Evolutionary conservation across 2,797 vertebrate species (phyloP).

Genomic region (Rhyacichthys aspro): DNA sequence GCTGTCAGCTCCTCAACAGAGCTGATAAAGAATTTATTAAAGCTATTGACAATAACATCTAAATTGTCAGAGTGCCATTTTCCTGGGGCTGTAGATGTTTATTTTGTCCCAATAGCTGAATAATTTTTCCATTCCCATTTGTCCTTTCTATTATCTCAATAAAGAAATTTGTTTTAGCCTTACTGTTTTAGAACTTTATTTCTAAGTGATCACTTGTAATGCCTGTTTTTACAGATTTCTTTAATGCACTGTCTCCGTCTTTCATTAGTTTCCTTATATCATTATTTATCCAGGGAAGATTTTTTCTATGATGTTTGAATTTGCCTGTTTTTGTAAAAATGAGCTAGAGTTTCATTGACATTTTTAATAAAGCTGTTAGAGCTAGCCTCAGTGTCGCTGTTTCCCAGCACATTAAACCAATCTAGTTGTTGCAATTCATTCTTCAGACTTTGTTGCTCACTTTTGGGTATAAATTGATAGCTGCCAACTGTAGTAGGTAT

Average conservation of each 20-base stretch:
- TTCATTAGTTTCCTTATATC: slow-evolving; percentile 14
- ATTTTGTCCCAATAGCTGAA: neutral
- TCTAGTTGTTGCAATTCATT: neutral
- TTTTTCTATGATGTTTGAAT: neutral
- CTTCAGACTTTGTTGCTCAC: slow-evolving; percentile 5
- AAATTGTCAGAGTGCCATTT: neutral
- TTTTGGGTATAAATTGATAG: neutral
- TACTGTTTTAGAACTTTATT: neutral
- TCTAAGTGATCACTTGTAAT: neutral
- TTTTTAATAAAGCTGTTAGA: neutral
- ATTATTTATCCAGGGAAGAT: too few species aligned
- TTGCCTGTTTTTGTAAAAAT: slow-evolving; percentile 7
- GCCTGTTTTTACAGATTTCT: neutral
- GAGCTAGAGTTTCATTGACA: neutral
- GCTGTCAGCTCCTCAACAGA: neutral
- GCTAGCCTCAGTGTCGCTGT: neutral
- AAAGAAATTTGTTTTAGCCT: neutral
- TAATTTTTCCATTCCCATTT: slow-evolving; percentile 5
- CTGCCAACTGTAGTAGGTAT: neutral
- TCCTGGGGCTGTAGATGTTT: neutral
- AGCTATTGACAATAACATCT: neutral
- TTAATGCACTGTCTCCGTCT: neutral
- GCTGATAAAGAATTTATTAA: slow-evolving; percentile 1
- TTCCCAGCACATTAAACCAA: slow-evolving; percentile 5
- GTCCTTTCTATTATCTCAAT: neutral